Evolutionary conservation across 2,113 vertebrate species (phyloP), one percentile per base, ranked within the genome.

Genomic region (Nansenia antarctica): DNA sequence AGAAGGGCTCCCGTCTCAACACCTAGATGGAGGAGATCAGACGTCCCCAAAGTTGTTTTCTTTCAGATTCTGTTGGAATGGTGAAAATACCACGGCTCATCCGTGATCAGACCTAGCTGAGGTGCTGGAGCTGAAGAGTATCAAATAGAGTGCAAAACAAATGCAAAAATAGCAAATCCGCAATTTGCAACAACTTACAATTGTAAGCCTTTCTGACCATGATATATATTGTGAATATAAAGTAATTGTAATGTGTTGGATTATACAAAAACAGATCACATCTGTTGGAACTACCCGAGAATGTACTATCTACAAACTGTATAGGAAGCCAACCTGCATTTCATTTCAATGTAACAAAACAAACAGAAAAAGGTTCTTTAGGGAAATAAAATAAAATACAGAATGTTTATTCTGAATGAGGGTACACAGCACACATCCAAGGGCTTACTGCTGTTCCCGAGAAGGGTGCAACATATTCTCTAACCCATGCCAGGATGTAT

Each of bases 261-360:
- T 42, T 42, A 42, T 15, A 18, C 39, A 42, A 15, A 15, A 18
- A 42, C 12, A 18, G 12, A 5, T 5, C 39, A 42, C 6, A 42
- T 11, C 3, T 11, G 18, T 15, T 11, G 37, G 12, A 42, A 14
- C 2, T 39, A 39, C 12, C 15, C 2, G 37, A 39, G 37, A 39
- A 14, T 39, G 9, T 9, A 14, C 9, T 3, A 39, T 12, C 37
- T 39, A 2, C 15, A 87, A 89, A 82, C 88, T 90, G 89, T 89
- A 85, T 90, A 88, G 89, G 89, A 90, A 87, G 85, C 89, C 89
- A 87, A 89, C 87, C 86, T 86, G 86, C 84, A 89, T 90, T 89
- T 85, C 79, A 82, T 87, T 42, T 42, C 18, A 18, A 42, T 89
- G 82, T 87, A 80, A 87, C 86, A 70, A 80, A 82, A 76, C 6